Evolutionary conservation across 2,888 invertebrate species (phyloP).

Genomic region (Ennomos erosarius): DNA sequence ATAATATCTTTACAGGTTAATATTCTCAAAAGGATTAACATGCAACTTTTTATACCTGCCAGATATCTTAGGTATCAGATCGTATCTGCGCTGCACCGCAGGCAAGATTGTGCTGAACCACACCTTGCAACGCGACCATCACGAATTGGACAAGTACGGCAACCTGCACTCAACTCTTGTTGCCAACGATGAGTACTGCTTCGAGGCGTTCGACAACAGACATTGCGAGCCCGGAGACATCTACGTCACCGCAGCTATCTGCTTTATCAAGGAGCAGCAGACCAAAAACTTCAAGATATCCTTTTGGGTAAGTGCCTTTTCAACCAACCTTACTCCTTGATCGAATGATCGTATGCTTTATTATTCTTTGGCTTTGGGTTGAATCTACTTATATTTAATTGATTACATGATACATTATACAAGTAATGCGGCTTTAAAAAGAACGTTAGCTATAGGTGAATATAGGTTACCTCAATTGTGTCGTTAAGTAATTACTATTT

Average conservation of each 20-base stretch:
- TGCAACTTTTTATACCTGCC: constrained; percentile 2
- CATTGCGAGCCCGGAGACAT: constrained; percentile 57
- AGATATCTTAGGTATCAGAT: constrained; percentile 69
- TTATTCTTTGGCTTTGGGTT: too few species aligned
- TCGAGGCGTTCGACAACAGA: constrained; percentile 72
- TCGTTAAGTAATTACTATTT: too few species aligned
- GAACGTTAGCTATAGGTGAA: too few species aligned
- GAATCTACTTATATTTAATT: too few species aligned
- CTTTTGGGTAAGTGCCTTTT: constrained; percentile 65
- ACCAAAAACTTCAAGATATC: constrained; percentile 66
- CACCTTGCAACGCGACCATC: constrained; percentile 52
- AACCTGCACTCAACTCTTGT: constrained; percentile 50
- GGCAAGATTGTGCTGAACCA: constrained; percentile 64
- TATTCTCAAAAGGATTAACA: too few species aligned
- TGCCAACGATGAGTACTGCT: constrained; percentile 64
- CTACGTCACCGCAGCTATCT: constrained; percentile 61
- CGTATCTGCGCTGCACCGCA: constrained; percentile 54
- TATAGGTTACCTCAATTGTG: too few species aligned
- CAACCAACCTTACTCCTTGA: too few species aligned
- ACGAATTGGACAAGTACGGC: constrained; percentile 58
- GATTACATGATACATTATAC: too few species aligned
- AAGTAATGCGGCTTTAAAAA: too few species aligned
- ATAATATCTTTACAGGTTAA: too few species aligned
- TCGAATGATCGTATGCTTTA: too few species aligned
- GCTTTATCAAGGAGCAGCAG: constrained; percentile 56